Percentiles rank a stretch among this genome's conserved stretches.
These are phyloP conservation scores for Mormyrops attenuatus DNA, from an alignment of 2,797 vertebrate species.

Conservation along the genomic window DNA sequence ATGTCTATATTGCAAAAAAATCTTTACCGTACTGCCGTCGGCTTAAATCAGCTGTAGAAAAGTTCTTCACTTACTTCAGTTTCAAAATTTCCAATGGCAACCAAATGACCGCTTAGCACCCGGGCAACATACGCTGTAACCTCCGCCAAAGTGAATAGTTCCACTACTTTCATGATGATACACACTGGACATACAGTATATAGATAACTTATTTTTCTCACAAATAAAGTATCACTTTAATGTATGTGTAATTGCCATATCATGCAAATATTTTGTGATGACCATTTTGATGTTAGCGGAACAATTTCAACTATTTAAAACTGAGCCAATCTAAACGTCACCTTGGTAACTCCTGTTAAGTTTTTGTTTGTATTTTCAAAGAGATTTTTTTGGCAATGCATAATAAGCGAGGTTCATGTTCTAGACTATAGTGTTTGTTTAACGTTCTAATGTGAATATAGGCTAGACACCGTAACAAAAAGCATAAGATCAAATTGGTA, in stretches of 20 bases:
- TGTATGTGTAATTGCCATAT: not conserved
- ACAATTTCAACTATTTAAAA: constrained; percentile 14
- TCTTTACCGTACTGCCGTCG: not conserved
- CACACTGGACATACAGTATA: not conserved
- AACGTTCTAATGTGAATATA: not conserved
- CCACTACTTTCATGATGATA: not conserved
- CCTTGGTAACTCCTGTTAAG: constrained; percentile 37
- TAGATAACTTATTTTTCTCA: not conserved
- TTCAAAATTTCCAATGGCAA: not conserved
- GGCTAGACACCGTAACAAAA: not conserved
- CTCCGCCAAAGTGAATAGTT: not conserved
- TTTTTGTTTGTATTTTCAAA: not conserved
- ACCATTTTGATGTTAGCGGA: constrained; percentile 5
- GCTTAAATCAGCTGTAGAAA: not conserved
- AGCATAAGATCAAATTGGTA: not conserved
- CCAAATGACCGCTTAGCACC: not conserved
- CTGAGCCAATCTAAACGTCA: constrained; percentile 30
- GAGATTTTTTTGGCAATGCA: not conserved
- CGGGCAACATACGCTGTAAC: not conserved
- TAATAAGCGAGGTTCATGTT: not conserved
- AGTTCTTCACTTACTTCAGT: not conserved
- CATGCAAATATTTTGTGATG: not conserved
- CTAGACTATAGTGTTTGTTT: not conserved
- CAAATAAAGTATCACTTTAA: not conserved
- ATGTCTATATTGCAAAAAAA: not conserved